Percentiles rank a stretch among this genome's conserved stretches.
Evolutionary conservation across 2,888 invertebrate genomes (phyloP).

Genomic region (Drosophila formosana): DNA sequence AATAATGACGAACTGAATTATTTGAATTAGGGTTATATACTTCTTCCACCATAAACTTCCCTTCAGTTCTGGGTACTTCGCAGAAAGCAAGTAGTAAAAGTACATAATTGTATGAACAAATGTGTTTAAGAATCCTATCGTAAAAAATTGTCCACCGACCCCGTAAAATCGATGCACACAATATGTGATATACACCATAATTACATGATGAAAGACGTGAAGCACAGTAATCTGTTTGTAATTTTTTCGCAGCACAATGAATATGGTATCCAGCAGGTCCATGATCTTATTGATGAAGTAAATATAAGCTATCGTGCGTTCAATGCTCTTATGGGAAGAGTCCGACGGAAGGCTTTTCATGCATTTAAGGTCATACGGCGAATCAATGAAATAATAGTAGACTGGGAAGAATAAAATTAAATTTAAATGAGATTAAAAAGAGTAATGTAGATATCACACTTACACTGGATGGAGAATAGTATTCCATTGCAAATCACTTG

Average conservation of each 20-base stretch:
- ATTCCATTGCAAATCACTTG: constrained; percentile 19
- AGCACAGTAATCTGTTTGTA: constrained; percentile 30
- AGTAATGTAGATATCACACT: background rate
- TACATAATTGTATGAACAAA: constrained; percentile 27
- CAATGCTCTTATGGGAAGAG: constrained; percentile 3
- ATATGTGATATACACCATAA: constrained; percentile 13
- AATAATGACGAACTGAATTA: constrained; percentile 16
- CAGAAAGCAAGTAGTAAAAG: constrained; percentile 21
- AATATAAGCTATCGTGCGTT: background rate
- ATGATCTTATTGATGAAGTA: constrained; percentile 29
- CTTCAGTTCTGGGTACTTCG: background rate
- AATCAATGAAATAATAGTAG: background rate
- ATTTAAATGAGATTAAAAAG: background rate
- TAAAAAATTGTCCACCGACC: constrained; percentile 12
- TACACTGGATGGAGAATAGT: constrained; percentile 1
- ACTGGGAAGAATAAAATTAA: background rate
- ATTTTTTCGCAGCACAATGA: constrained; percentile 32
- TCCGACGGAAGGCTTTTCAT: constrained; percentile 6
- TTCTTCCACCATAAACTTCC: constrained; percentile 29
- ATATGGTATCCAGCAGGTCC: constrained; percentile 29
- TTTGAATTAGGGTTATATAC: constrained; percentile 18
- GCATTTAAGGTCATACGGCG: background rate
- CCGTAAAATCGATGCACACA: constrained; percentile 18
- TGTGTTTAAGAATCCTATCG: constrained; percentile 11
- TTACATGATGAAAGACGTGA: constrained; percentile 20